A percentile compares a stretch with the other conserved stretches of the same genome.
These are phyloP conservation scores for Emberiza fucata DNA, from an alignment of 2,113 vertebrate species.

Conservation along the genomic window DNA sequence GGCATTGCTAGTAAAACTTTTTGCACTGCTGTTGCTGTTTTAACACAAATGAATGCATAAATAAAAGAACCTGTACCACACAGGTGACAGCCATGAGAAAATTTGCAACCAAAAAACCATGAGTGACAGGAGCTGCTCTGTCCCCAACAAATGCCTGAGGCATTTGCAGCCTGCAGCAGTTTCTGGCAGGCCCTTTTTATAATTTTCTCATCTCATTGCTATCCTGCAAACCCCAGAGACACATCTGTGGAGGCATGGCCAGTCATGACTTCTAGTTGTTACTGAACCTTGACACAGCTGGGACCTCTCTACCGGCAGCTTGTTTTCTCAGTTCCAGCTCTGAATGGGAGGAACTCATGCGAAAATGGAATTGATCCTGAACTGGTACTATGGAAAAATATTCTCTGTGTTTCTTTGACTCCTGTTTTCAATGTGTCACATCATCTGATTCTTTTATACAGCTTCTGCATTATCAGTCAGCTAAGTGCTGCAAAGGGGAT, in stretches of 20 bases:
- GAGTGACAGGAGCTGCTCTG: background rate
- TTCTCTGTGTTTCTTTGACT: background rate
- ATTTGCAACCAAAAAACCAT: background rate
- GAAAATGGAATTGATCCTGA: constrained; percentile 44
- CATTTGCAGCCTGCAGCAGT: background rate
- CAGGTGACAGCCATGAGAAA: background rate
- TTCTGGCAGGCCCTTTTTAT: background rate
- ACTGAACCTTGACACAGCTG: constrained; percentile 40
- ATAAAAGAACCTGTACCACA: background rate
- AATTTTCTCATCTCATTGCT: background rate
- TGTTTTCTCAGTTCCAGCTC: constrained; percentile 38
- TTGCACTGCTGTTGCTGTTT: background rate
- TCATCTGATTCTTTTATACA: constrained; percentile 1
- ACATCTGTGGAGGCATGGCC: background rate
- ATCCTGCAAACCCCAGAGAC: background rate
- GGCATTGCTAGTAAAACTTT: background rate
- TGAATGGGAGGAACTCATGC: constrained; percentile 4
- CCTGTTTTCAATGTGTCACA: background rate
- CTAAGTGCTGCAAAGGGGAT: background rate
- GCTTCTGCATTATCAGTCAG: background rate
- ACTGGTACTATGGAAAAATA: constrained; percentile 15
- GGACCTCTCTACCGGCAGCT: constrained; percentile 30
- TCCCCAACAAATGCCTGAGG: background rate
- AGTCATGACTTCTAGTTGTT: constrained; percentile 28
- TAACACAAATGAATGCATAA: background rate